Conservation (phyloP, 2,797 vertebrate species). For the Falco peregrinus region DNA sequence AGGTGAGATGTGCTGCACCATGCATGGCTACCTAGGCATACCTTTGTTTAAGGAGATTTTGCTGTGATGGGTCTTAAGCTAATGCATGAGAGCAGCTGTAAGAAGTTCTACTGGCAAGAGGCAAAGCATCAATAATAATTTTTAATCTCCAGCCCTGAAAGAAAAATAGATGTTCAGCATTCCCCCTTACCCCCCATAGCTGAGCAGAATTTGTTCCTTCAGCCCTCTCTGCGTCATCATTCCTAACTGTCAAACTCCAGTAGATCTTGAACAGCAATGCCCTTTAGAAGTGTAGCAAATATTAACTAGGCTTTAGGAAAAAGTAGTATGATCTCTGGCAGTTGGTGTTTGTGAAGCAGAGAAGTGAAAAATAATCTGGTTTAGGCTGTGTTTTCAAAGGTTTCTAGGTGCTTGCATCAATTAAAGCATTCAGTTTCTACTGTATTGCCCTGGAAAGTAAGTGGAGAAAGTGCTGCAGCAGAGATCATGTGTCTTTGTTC, state of each 20-base stretch:
- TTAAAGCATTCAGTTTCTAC: background rate
- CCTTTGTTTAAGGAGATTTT: slow-evolving; percentile 15
- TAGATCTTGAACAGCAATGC: background rate
- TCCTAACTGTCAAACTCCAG: background rate
- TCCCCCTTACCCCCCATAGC: background rate
- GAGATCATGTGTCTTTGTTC: background rate
- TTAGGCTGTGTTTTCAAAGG: background rate
- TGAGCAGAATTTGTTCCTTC: background rate
- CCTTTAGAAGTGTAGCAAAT: background rate
- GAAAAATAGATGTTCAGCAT: background rate
- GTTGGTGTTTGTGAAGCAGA: background rate
- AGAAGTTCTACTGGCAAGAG: background rate
- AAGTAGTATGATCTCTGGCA: background rate
- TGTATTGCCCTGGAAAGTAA: background rate
- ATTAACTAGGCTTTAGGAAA: background rate
- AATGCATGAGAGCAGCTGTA: slow-evolving; percentile 5
- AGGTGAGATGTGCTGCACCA: rapidly evolving
- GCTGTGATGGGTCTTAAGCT: background rate
- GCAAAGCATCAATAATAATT: background rate
- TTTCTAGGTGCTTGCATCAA: background rate
- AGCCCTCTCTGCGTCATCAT: background rate
- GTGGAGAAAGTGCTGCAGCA: background rate
- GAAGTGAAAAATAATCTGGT: background rate
- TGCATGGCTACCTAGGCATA: background rate
- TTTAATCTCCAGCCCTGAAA: background rate